Evolutionary conservation across 1,140 invertebrate genomes (phyloP).

Genomic region (Elysia chlorotica): DNA sequence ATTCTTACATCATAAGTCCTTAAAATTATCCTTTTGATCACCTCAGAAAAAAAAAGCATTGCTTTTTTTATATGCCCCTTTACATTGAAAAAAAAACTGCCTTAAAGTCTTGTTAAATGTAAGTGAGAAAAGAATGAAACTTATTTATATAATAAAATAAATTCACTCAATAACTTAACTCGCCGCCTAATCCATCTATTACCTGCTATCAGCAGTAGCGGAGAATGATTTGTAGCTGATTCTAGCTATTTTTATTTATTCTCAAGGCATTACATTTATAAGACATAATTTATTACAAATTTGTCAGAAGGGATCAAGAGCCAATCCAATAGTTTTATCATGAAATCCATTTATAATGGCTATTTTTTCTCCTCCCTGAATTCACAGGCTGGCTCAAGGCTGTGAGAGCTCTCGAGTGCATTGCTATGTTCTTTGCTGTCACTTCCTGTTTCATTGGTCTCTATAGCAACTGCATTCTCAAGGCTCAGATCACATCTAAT

Average conservation of each 20-base stretch:
- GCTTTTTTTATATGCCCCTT: no score
- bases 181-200: no score
- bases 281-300: neutral
- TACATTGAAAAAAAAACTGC: no score
- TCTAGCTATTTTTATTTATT: neutral
- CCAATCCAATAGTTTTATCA: no score
- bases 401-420: slow-evolving; percentile 16
- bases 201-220: neutral
- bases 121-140: no score
- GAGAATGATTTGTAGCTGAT: neutral
- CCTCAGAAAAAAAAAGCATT: no score
- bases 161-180: no score
- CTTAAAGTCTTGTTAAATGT: no score
- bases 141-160: no score
- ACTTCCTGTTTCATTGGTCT: slow-evolving; percentile 14
- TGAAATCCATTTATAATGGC: neutral
- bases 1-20: no score
- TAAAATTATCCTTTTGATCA: no score
- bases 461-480: slow-evolving; percentile 21
- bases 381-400: slow-evolving; percentile 20
- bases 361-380: neutral
- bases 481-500: neutral
- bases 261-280: neutral
- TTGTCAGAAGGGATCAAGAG: no score
- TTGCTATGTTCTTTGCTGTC: slow-evolving; percentile 16